A percentile compares a stretch with the other conserved stretches of the same genome.
Conservation (phyloP, 2,797 vertebrate genomes). For the Furcifer pardalis region DNA sequence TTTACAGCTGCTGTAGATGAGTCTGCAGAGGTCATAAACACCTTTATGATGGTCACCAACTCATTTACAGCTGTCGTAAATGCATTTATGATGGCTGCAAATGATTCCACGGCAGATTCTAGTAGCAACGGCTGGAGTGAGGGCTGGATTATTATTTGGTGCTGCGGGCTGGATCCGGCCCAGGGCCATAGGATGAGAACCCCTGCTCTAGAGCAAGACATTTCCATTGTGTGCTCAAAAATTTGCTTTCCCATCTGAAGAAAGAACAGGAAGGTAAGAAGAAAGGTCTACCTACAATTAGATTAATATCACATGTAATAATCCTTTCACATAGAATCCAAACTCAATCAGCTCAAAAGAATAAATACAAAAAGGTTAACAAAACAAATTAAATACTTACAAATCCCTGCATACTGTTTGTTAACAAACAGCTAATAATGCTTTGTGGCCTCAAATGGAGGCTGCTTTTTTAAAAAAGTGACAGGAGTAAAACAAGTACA, state of each 20-base stretch:
- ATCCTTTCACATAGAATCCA: not conserved
- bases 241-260: not conserved
- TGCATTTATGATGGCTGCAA: too few relatives aligned
- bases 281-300: not conserved
- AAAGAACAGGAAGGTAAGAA: not conserved
- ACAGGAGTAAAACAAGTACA: not conserved
- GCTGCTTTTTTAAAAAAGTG: not conserved
- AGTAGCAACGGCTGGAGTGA: too few relatives aligned
- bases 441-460: not conserved
- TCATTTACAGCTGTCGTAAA: too few relatives aligned
- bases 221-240: conserved; percentile 29
- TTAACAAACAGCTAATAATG: not conserved
- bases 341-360: not conserved
- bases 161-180: too few relatives aligned
- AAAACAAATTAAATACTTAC: not conserved
- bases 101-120: too few relatives aligned
- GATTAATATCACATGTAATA: not conserved
- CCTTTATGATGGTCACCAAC: too few relatives aligned
- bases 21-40: too few relatives aligned
- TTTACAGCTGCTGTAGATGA: too few relatives aligned
- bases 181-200: too few relatives aligned
- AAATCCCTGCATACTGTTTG: not conserved
- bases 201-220: conserved; percentile 29
- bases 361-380: not conserved
- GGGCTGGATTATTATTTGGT: too few relatives aligned